Percentiles rank a stretch among this genome's conserved stretches.
Evolutionary conservation across 1,140 invertebrate genomes (phyloP).

Genomic region (Sycophaga agraensis): DNA sequence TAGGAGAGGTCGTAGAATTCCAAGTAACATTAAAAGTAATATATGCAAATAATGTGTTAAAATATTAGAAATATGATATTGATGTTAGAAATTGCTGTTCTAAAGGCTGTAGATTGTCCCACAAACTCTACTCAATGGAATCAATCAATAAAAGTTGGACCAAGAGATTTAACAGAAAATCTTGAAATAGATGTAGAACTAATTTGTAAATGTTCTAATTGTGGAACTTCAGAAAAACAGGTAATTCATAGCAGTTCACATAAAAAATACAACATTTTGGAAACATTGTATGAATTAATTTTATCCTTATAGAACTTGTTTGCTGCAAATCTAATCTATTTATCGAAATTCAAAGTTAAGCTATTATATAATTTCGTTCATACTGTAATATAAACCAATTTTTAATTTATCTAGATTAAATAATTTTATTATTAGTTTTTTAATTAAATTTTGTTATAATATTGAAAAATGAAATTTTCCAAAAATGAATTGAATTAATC

Average conservation of each 20-base stretch:
- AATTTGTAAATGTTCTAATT: conserved; percentile 73
- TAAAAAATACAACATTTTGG: background rate
- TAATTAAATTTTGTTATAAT: background rate
- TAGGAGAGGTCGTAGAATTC: conserved; percentile 62
- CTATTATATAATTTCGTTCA: too few species aligned
- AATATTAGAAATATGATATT: background rate
- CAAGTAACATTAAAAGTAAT: conserved; percentile 40
- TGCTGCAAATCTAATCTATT: too few species aligned
- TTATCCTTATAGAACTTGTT: too few species aligned
- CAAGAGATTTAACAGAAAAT: conserved; percentile 74
- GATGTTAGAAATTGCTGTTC: too few species aligned
- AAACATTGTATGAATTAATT: too few species aligned
- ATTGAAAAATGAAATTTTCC: background rate
- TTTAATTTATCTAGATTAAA: background rate
- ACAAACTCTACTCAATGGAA: conserved; percentile 64
- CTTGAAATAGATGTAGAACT: conserved; percentile 71
- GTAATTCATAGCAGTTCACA: conserved; percentile 38
- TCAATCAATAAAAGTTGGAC: conserved; percentile 71
- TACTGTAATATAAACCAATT: too few species aligned
- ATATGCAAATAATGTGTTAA: conserved; percentile 1
- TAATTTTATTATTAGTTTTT: background rate
- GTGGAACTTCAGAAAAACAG: conserved; percentile 57
- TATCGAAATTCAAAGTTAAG: too few species aligned
- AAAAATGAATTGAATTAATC: background rate
- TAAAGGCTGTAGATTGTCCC: conserved; percentile 60